Evolutionary conservation across 1,140 invertebrate species (phyloP).

Genomic region (Riptortus pedestris): DNA sequence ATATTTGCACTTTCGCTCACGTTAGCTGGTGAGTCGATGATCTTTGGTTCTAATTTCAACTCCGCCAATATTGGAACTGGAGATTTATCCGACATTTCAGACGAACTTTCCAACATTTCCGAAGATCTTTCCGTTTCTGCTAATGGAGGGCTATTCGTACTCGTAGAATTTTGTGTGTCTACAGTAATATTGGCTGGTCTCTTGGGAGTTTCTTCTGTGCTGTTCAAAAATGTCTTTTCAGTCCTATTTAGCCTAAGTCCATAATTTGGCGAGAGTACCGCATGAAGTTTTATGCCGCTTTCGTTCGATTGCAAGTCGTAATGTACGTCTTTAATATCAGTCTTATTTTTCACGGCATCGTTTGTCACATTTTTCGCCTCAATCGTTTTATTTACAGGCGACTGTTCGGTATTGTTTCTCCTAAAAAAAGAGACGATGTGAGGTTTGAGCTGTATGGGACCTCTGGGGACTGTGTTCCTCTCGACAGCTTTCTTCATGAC

Average conservation of each 20-base stretch:
- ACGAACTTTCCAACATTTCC: not conserved
- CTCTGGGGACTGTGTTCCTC: constrained; percentile 27
- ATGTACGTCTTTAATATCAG: constrained; percentile 12
- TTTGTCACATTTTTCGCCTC: not conserved
- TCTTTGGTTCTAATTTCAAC: not conserved
- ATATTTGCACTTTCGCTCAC: not conserved
- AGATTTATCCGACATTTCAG: not conserved
- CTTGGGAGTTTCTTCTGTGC: too few relatives aligned
- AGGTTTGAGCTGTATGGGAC: not conserved
- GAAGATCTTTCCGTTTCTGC: not conserved
- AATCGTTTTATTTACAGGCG: not conserved
- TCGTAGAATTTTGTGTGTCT: too few relatives aligned
- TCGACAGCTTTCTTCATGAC: constrained; percentile 26
- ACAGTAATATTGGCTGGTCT: too few relatives aligned
- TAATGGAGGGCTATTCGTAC: not conserved
- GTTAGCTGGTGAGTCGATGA: not conserved
- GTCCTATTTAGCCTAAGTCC: constrained; percentile 22
- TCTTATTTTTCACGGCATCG: constrained; percentile 13
- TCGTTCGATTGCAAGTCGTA: constrained; percentile 23
- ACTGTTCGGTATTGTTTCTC: not conserved
- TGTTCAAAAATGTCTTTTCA: not conserved
- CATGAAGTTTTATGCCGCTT: constrained; percentile 17
- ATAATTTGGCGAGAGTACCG: constrained; percentile 21
- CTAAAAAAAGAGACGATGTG: constrained; percentile 14
- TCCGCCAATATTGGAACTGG: not conserved